These are phyloP conservation scores for Ibycter americanus DNA, from an alignment of 2,797 vertebrate species.

Conservation along the genomic window DNA sequence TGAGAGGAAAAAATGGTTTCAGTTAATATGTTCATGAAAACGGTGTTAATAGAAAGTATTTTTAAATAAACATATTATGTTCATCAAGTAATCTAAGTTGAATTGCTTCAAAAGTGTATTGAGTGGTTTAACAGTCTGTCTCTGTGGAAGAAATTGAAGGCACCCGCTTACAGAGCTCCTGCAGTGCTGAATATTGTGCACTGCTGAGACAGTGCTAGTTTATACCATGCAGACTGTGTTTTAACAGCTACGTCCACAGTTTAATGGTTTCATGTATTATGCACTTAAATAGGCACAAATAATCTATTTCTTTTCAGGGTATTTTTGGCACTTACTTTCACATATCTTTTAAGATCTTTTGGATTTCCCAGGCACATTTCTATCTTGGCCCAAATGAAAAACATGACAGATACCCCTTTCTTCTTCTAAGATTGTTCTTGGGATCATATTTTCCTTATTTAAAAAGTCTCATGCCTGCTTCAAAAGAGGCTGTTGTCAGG, in stretches of 20 bases:
- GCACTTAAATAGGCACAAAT: neutral
- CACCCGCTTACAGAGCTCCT: neutral
- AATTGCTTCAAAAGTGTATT: neutral
- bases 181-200: neutral
- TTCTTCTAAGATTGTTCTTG: neutral
- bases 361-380: neutral
- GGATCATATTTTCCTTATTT: neutral
- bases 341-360: neutral
- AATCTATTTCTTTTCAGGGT: neutral
- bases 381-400: neutral
- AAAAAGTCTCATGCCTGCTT: neutral
- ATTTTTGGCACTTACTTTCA: neutral
- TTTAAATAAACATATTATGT: neutral
- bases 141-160: neutral
- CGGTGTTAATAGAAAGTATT: neutral
- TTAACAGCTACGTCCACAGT: neutral
- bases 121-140: neutral
- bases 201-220: neutral
- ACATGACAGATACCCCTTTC: fast-evolving
- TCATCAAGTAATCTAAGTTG: neutral
- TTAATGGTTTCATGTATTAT: neutral
- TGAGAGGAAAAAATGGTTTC: neutral
- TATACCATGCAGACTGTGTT: neutral
- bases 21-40: neutral
- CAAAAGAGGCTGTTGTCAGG: neutral